A percentile compares a stretch with the other conserved stretches of the same genome.
phyloP scores from a whole-genome alignment of 2,113 vertebrate genomes.

The Actinemys pallida region DNA sequence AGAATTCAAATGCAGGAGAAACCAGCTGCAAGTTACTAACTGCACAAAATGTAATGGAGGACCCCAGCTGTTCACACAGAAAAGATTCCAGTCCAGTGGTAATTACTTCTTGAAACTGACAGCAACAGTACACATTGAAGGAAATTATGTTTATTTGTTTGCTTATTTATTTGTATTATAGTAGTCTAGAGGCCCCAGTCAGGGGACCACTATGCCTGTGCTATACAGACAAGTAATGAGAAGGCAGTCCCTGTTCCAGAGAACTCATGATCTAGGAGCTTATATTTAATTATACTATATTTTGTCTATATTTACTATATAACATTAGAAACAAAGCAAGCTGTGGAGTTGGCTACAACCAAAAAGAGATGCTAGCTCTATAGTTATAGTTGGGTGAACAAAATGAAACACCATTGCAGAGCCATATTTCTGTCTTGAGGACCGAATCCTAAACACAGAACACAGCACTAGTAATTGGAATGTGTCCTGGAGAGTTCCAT shows the following conservation, averaged over 20 bases:
- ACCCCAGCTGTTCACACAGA: slow-evolving; percentile 42
- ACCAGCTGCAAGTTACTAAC: slow-evolving; percentile 49
- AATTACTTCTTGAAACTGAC: slow-evolving; percentile 10
- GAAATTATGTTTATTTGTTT: not conserved
- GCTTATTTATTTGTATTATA: not conserved
- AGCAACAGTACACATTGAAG: not conserved
- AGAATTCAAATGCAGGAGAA: slow-evolving; percentile 8
- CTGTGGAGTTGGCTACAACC: not conserved
- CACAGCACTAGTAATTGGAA: not conserved
- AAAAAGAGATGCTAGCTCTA: not conserved
- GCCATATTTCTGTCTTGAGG: not conserved
- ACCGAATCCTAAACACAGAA: not conserved
- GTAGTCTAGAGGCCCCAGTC: not conserved
- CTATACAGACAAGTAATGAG: not conserved
- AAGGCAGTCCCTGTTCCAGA: not conserved
- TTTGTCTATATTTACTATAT: not conserved
- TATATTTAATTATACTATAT: not conserved
- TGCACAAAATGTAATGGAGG: slow-evolving; percentile 15
- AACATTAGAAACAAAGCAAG: not conserved
- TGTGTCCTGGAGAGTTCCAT: not conserved
- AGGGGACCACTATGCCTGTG: not conserved
- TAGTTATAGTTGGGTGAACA: not conserved
- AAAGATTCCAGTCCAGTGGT: slow-evolving; percentile 65
- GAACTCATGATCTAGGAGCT: not conserved
- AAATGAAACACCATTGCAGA: not conserved